These are phyloP conservation scores for Carabus problematicus DNA, from an alignment of 2,888 invertebrate species.

Conservation along the genomic window DNA sequence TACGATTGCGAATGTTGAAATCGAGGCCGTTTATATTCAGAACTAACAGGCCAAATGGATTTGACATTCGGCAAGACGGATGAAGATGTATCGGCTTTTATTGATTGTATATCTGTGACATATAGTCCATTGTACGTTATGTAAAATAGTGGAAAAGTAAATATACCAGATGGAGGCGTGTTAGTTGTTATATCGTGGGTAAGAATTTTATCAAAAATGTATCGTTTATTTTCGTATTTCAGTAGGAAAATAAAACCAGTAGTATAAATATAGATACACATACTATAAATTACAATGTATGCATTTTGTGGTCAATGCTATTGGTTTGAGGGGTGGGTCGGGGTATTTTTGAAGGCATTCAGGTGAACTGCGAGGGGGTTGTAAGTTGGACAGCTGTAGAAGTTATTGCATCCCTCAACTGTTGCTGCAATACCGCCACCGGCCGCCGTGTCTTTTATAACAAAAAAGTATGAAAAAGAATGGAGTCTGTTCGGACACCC, in stretches of 20 bases:
- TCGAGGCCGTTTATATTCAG: neutral
- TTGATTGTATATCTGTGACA: neutral
- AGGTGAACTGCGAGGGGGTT: neutral
- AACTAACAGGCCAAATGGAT: neutral
- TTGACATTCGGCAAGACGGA: slow-evolving; percentile 20
- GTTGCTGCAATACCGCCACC: slow-evolving; percentile 48
- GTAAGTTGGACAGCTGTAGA: slow-evolving; percentile 47
- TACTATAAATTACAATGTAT: neutral
- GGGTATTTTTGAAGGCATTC: neutral
- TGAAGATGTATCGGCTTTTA: slow-evolving; percentile 17
- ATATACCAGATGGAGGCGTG: neutral
- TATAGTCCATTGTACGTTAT: neutral
- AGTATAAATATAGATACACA: neutral
- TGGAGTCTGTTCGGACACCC: slow-evolving; percentile 50
- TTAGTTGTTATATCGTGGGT: too few relatives aligned
- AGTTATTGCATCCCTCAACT: slow-evolving; percentile 51
- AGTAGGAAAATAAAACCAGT: neutral
- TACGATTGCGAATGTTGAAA: neutral
- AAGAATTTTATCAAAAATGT: neutral
- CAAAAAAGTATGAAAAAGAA: slow-evolving; percentile 49
- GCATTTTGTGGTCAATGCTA: neutral
- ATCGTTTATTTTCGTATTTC: neutral
- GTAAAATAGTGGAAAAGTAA: slow-evolving; percentile 6
- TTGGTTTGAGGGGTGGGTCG: neutral
- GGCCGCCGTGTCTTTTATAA: slow-evolving; percentile 49